Evolutionary conservation across 2,888 invertebrate species (phyloP), one percentile per base, ranked within the genome.

Genomic region (Hirtodrosophila alboralis): DNA sequence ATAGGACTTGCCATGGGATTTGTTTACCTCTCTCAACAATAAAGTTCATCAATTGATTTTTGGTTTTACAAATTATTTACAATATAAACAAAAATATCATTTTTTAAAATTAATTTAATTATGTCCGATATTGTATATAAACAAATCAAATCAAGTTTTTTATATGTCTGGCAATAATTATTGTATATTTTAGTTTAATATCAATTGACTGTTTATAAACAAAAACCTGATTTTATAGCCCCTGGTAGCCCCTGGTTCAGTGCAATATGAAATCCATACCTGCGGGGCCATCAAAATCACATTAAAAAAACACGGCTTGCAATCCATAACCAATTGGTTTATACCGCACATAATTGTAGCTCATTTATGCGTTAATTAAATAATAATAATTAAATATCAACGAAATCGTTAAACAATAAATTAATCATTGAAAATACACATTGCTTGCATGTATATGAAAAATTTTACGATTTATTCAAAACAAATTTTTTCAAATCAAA

Each of bases 281-380:
- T 26, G 31, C 27, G 28, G 26, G 40, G 9, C 36, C 33, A 56
- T 47, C 21, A 49, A 59, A 52, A 63, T 37, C 26, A 30, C 40
- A 71, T 74, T 64, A 61, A 61, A n/a, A n/a, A n/a, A 57, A 45
- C 47, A 34, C 61, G 38, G 23, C 37, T 36, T 28, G 57, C 53
- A 40, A 21, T 28, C 34, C 61, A 18, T 16, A 36, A 52, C 63
- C 38, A 68, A 66, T 59, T 30, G 10, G 31, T 56, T 63, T 36
- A 33, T 38, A 43, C 36, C 45, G 16, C 47, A 60, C 48, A 63
- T 53, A 54, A 60, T 60, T 48, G 36, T 41, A 23, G 38, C 54
- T 37, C 51, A 45, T 73, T 65, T 63, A 49, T 14, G 62, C 27
- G 51, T 65, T 65, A 69, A 80, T 80, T 73, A 77, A 77, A 80